Percentiles rank a stretch among this genome's conserved stretches.
Evolutionary conservation across 2,888 invertebrate species (phyloP).

Genomic region (Agrotis exclamationis): DNA sequence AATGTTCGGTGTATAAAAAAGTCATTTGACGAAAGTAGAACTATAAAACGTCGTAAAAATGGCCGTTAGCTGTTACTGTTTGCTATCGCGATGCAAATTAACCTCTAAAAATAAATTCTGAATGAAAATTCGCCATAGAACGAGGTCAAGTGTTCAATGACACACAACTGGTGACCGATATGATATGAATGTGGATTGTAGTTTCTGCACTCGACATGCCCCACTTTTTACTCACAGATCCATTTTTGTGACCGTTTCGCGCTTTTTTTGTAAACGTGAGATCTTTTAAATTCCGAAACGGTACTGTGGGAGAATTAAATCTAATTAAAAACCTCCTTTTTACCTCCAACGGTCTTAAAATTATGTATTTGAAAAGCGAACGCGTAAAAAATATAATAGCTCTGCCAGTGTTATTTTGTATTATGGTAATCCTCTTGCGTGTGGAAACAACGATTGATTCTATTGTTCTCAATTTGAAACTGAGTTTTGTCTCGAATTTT

Average conservation of each 20-base stretch:
- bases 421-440: conserved; percentile 42
- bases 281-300: conserved; percentile 42
- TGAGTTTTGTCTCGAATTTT: conserved; percentile 32
- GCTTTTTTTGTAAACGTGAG: conserved; percentile 20
- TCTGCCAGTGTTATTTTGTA: conserved; percentile 39
- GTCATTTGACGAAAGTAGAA: conserved; percentile 8
- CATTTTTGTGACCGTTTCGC: conserved; percentile 35
- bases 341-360: conserved; percentile 19
- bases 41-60: conserved; percentile 28
- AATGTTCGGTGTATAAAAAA: not conserved
- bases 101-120: conserved; percentile 56
- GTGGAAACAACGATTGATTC: conserved; percentile 37
- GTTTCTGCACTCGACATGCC: conserved; percentile 58
- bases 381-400: conserved; percentile 29
- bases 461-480: conserved; percentile 53
- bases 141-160: conserved; percentile 71
- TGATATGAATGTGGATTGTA: conserved; percentile 61
- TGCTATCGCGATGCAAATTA: conserved; percentile 37
- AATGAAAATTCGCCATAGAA: conserved; percentile 64
- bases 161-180: conserved; percentile 69
- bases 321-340: conserved; percentile 38
- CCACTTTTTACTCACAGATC: conserved; percentile 57
- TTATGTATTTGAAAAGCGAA: conserved; percentile 53
- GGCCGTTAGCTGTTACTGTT: conserved; percentile 5
- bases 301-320: conserved; percentile 41